phyloP scores from a whole-genome alignment of 2,888 invertebrate genomes.

The Balanococcus diminutus region DNA sequence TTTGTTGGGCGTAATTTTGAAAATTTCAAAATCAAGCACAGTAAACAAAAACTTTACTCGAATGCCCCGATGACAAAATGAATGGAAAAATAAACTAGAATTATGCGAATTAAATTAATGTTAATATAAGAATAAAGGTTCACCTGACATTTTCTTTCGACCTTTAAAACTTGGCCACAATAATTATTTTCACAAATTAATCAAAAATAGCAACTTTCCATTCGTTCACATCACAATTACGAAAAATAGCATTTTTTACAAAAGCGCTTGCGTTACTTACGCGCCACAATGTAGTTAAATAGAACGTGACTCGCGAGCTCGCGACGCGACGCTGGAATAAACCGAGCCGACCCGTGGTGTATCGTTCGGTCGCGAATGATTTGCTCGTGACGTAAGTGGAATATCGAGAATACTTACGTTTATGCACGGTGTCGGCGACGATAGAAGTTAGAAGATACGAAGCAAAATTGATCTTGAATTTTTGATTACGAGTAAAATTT shows the following conservation, averaged over 20 bases:
- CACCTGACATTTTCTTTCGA: constrained; percentile 41
- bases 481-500: too few relatives aligned
- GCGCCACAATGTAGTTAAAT: constrained; percentile 23
- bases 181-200: constrained; percentile 19
- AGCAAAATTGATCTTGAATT: too few relatives aligned
- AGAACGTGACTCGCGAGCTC: constrained; percentile 31
- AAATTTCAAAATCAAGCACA: neutral
- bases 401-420: neutral
- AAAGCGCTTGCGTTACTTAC: constrained; percentile 3
- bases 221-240: neutral
- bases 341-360: neutral
- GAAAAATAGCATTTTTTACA: neutral
- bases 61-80: too few relatives aligned
- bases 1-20: neutral
- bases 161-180: constrained; percentile 28
- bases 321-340: constrained; percentile 3
- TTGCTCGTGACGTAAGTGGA: neutral
- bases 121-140: constrained; percentile 22
- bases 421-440: too few relatives aligned
- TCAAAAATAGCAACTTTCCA: constrained; percentile 2
- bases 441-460: too few relatives aligned
- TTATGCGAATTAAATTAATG: neutral
- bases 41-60: neutral
- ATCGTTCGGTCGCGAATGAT: constrained; percentile 41
- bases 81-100: neutral